Conservation (phyloP, 2,113 vertebrate species). For the Cnemophilus loriae region DNA sequence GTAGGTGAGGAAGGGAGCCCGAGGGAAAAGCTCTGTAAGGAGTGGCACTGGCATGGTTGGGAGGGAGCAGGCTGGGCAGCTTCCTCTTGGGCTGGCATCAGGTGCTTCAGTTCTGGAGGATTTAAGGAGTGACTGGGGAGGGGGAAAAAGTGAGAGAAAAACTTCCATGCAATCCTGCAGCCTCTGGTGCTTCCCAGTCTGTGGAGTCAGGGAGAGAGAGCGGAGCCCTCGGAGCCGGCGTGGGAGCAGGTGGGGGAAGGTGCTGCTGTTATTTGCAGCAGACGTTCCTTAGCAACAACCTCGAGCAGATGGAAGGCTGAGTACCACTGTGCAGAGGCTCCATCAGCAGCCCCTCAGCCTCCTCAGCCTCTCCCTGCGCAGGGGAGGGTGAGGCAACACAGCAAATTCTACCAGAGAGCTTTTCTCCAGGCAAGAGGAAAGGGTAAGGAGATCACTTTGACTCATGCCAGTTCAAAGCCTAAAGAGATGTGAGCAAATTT, state of each 20-base stretch:
- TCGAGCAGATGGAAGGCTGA: background rate
- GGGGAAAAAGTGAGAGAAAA: background rate
- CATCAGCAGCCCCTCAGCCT: background rate
- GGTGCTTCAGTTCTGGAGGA: background rate
- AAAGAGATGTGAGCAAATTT: background rate
- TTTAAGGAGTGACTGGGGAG: background rate
- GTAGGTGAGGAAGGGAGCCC: accelerated
- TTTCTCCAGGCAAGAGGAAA: background rate
- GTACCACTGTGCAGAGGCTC: background rate
- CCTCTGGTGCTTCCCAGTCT: background rate
- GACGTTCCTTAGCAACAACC: constrained; percentile 49
- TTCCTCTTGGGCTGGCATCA: background rate
- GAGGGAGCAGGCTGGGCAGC: background rate
- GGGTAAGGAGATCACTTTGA: background rate
- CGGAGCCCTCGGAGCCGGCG: background rate
- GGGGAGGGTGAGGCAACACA: background rate
- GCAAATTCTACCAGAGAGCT: background rate
- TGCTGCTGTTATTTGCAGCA: background rate
- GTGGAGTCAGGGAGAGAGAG: background rate
- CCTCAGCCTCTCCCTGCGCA: background rate
- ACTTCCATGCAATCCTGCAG: background rate
- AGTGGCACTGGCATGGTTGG: background rate
- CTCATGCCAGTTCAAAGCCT: background rate
- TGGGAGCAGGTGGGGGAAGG: constrained; percentile 19
- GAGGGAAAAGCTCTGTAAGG: background rate